Conservation (phyloP, 2,113 vertebrate genomes). For the Speoplatyrhinus poulsoni region DNA sequence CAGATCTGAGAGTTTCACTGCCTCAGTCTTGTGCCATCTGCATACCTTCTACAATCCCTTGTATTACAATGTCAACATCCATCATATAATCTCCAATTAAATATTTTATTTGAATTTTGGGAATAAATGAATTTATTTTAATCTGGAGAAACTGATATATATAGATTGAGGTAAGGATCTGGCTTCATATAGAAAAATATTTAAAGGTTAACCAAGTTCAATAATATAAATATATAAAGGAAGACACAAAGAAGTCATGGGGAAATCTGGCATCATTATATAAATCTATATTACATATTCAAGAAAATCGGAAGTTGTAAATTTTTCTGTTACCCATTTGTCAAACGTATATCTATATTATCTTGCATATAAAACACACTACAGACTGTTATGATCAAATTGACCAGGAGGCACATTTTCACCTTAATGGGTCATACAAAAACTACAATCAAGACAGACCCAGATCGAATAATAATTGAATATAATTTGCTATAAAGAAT, state of each 20-base stretch:
- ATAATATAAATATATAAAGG: constrained; percentile 28
- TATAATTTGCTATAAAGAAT: background rate
- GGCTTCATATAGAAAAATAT: constrained; percentile 34
- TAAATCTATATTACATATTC: constrained; percentile 31
- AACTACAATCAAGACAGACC: constrained; percentile 2
- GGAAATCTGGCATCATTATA: constrained; percentile 20
- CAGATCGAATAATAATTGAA: background rate
- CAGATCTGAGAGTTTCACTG: constrained; percentile 9
- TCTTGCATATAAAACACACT: background rate
- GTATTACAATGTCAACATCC: constrained; percentile 7
- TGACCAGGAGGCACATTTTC: background rate
- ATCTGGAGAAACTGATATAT: constrained; percentile 7
- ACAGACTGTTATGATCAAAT: constrained; percentile 5
- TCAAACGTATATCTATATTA: background rate
- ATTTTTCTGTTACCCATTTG: background rate
- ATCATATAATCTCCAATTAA: constrained; percentile 21
- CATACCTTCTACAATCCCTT: background rate
- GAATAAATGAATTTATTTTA: constrained; percentile 41
- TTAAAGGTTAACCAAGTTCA: constrained; percentile 46
- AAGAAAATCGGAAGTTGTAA: constrained; percentile 10
- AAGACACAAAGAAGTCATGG: constrained; percentile 23
- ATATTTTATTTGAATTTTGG: constrained; percentile 11
- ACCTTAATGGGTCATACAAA: background rate
- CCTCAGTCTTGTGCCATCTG: constrained; percentile 2
- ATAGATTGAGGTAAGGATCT: constrained; percentile 63